Conservation (phyloP, 2,888 invertebrate species). For the Germaria angustata region DNA sequence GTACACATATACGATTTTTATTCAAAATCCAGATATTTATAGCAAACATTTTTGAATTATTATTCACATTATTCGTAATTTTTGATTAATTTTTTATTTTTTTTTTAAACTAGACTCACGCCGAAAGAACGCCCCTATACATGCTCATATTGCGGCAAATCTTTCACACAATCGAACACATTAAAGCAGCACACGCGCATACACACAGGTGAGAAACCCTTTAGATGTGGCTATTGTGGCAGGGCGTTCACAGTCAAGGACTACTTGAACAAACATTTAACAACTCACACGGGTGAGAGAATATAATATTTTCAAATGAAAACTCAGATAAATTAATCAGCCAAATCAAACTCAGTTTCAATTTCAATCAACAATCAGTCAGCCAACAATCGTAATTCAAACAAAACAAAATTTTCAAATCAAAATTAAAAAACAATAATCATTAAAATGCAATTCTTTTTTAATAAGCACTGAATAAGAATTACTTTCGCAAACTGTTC, state of each 20-base stretch:
- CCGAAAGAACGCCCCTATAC: conserved; percentile 80
- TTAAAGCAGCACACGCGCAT: conserved; percentile 80
- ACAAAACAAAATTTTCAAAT: conserved; percentile 53
- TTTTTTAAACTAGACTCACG: conserved; percentile 74
- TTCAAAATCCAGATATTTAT: conserved; percentile 9
- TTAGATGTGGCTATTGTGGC: conserved; percentile 80
- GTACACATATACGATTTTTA: neutral
- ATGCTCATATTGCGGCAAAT: conserved; percentile 80
- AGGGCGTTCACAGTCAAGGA: conserved; percentile 80
- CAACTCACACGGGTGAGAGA: conserved; percentile 80
- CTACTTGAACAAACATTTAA: conserved; percentile 80
- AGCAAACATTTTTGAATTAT: neutral
- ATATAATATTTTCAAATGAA: conserved; percentile 76
- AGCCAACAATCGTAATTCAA: conserved; percentile 60
- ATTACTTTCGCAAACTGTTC: conserved; percentile 48
- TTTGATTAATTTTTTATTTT: conserved; percentile 29
- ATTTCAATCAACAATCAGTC: conserved; percentile 61
- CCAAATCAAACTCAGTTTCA: conserved; percentile 64
- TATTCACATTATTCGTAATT: conserved; percentile 62
- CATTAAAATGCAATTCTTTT: conserved; percentile 68
- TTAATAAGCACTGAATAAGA: conserved; percentile 64
- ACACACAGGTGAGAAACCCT: conserved; percentile 80
- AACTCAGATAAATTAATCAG: conserved; percentile 65
- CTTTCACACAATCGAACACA: conserved; percentile 80
- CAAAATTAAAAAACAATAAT: conserved; percentile 68